Conservation (phyloP, 2,797 vertebrate genomes). For the Myotis daubentonii region DNA sequence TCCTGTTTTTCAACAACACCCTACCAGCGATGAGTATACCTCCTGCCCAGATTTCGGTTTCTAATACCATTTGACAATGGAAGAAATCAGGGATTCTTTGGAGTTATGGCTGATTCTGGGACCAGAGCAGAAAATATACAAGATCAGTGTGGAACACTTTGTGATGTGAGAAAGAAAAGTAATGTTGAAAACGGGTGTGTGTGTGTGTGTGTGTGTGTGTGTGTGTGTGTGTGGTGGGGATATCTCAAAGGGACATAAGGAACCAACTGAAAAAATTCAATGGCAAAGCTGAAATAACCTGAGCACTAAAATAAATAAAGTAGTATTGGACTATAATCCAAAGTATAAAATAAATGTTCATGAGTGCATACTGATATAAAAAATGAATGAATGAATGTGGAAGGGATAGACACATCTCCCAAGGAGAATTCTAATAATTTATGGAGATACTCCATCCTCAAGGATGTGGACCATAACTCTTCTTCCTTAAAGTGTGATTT, state of each 20-base stretch:
- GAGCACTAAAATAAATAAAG: slow-evolving; percentile 36
- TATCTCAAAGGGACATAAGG: background rate
- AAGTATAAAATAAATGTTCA: slow-evolving; percentile 25
- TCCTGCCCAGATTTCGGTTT: background rate
- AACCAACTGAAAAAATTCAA: background rate
- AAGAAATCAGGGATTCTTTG: background rate
- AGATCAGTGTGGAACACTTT: background rate
- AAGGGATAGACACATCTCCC: background rate
- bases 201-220: background rate
- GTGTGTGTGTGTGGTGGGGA: background rate
- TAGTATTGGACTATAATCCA: background rate
- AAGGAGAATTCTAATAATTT: slow-evolving; percentile 2
- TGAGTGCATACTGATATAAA: background rate
- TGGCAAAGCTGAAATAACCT: background rate
- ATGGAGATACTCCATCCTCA: background rate
- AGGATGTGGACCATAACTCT: background rate
- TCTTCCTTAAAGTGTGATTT: background rate
- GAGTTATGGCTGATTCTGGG: background rate
- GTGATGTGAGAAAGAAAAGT: background rate
- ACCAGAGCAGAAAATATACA: background rate
- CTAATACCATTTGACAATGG: background rate
- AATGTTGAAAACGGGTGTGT: background rate
- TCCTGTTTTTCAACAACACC: background rate
- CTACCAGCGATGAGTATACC: background rate
- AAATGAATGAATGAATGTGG: background rate